A percentile compares a stretch with the other conserved stretches of the same genome.
Conservation (phyloP, 1,140 invertebrate species). For the Metopolophium dirhodum region DNA sequence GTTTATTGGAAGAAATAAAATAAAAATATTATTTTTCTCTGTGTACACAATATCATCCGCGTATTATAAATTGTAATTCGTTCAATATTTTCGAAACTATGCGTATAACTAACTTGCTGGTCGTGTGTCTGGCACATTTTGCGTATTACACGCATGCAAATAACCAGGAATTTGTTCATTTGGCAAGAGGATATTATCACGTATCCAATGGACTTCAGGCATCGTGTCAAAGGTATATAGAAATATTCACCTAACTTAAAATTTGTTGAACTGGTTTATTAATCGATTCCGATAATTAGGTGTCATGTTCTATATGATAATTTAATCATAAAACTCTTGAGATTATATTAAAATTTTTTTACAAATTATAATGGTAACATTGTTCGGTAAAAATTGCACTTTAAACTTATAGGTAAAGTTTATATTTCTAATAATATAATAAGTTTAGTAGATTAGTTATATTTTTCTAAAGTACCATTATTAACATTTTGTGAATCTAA, state of each 20-base stretch:
- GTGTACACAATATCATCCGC: not conserved
- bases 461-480: too few relatives aligned
- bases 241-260: not conserved
- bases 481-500: not conserved
- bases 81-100: constrained; percentile 7
- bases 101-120: not conserved
- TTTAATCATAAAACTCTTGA: not conserved
- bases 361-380: not conserved
- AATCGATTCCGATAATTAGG: not conserved
- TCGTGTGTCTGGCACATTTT: constrained; percentile 18
- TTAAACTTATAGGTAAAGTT: not conserved
- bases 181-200: constrained; percentile 39
- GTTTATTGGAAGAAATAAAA: not conserved
- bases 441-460: not conserved
- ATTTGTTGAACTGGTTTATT: not conserved
- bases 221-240: constrained; percentile 42
- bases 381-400: not conserved
- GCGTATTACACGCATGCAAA: not conserved
- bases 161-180: constrained; percentile 8
- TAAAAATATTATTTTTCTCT: not conserved
- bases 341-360: not conserved
- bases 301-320: not conserved
- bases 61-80: not conserved
- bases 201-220: constrained; percentile 10
- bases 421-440: not conserved